Conservation (phyloP, 2,888 invertebrate genomes). For the Seladonia tumulorum region DNA sequence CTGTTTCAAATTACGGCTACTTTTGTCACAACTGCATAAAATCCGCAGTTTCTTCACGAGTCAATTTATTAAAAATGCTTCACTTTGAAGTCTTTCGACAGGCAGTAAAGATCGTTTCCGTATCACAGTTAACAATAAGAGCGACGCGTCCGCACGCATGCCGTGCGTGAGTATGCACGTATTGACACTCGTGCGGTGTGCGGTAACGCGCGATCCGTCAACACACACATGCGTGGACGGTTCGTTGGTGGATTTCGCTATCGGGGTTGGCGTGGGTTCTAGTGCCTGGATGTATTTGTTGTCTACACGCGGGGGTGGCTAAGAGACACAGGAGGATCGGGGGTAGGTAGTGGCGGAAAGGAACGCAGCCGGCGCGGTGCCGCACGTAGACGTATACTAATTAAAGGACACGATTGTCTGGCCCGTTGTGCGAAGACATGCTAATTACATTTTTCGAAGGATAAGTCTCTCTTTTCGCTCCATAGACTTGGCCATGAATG, state of each 20-base stretch:
- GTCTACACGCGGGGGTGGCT: slow-evolving; percentile 28
- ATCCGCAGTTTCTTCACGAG: neutral
- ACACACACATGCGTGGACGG: slow-evolving; percentile 24
- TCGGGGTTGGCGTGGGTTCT: slow-evolving; percentile 9
- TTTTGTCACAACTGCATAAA: neutral
- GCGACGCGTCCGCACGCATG: slow-evolving; percentile 9
- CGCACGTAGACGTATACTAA: slow-evolving; percentile 76
- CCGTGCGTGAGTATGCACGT: slow-evolving; percentile 32
- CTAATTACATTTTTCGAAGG: slow-evolving; percentile 83
- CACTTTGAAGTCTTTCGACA: neutral
- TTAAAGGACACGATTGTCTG: slow-evolving; percentile 79
- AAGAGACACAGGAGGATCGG: slow-evolving; percentile 35
- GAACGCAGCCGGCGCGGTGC: slow-evolving; percentile 24
- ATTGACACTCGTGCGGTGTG: slow-evolving; percentile 58
- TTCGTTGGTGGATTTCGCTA: slow-evolving; percentile 34
- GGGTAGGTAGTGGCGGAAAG: slow-evolving; percentile 31
- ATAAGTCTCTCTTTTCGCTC: slow-evolving; percentile 68
- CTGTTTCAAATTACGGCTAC: neutral
- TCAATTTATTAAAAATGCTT: neutral
- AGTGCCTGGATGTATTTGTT: slow-evolving; percentile 29
- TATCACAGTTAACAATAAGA: slow-evolving; percentile 11
- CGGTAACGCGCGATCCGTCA: slow-evolving; percentile 45
- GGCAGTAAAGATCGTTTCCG: neutral
- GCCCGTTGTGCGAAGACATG: slow-evolving; percentile 79
- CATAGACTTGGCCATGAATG: slow-evolving; percentile 66